phyloP scores from a whole-genome alignment of 2,888 invertebrate species.

The Apodemia zela region DNA sequence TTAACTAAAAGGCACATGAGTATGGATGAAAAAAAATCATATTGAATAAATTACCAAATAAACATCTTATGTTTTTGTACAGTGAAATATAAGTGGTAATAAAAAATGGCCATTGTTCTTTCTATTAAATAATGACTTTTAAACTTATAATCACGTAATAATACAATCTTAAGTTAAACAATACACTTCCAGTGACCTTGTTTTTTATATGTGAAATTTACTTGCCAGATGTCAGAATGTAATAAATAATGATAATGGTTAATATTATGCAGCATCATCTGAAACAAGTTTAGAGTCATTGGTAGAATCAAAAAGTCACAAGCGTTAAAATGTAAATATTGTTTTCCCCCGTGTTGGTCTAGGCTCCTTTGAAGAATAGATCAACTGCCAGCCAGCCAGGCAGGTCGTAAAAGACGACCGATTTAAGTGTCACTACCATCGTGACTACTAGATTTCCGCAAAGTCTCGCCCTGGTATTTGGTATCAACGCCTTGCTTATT shows the following conservation, averaged over 20 bases:
- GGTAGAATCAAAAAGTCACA: neutral
- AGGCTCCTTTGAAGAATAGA: too few relatives aligned
- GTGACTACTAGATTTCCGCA: too few relatives aligned
- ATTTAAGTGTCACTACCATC: too few relatives aligned
- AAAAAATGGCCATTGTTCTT: neutral
- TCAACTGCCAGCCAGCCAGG: too few relatives aligned
- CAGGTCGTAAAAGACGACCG: too few relatives aligned
- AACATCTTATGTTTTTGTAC: neutral
- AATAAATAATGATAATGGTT: conserved; percentile 30
- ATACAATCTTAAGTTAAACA: neutral
- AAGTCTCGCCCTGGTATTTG: too few relatives aligned
- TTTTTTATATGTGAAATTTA: neutral
- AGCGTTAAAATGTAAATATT: too few relatives aligned
- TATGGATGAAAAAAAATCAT: too few relatives aligned
- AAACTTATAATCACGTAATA: neutral
- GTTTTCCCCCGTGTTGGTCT: too few relatives aligned
- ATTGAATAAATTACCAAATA: too few relatives aligned
- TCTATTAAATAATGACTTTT: neutral
- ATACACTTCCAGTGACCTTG: neutral
- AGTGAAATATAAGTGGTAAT: neutral
- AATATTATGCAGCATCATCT: conserved; percentile 31
- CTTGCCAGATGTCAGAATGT: neutral
- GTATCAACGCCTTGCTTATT: too few relatives aligned
- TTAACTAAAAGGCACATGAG: too few relatives aligned
- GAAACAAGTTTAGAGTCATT: conserved; percentile 19